Base-by-base conservation (phyloP, 2,888 invertebrate genomes). In the Crematogaster levior region DNA sequence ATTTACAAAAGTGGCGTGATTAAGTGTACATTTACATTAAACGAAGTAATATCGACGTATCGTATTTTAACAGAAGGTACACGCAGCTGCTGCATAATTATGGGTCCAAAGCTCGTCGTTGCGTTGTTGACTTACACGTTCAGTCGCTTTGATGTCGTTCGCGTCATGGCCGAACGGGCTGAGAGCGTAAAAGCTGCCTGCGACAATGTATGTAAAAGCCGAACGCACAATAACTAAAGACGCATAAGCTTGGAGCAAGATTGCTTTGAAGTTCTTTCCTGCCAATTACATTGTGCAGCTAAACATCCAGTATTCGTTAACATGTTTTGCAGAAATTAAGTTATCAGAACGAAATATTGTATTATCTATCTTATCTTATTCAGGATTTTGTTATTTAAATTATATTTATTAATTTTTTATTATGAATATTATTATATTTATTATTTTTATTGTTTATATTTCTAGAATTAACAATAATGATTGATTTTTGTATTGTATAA, bases 221-320 rank as follows among this genome's bases (percentile, higher is more conserved):
- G 70, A 68, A 79, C 70, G 77, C 77, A 68, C 77, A 79, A 79
- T 79, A 79, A 79, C 77, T 70, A 79, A 68, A 79, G 77, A 79
- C 77, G 77, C 68, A 79, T 79, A 24, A 79, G 77, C 77, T 68
- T n/a, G 68, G n/a, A 68, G 77, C 56, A 68, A 68, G 77, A 79
- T 56, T 43, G 43, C 77, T 79, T 79, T 79, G 77, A 79, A 79
- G 77, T 79, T 68, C 70, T 79, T 79, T 56, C 43, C 40, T 24
- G 56, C 18, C 70, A 53, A 68, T 79, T 79, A 68, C 43, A 43
- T 43, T 1, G 48, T 21, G 51, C 51, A 46, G 34, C 34, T 34
- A 53, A 75, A 75, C 51, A 65, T 72, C n/a, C 40, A n/a, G 18
- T 51, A 66, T 40, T 75, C 27, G 63, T 61, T 74, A 40, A 61